These are phyloP conservation scores for Ginglymostoma cirratum DNA, from an alignment of 2,113 vertebrate species.

Conservation along the genomic window DNA sequence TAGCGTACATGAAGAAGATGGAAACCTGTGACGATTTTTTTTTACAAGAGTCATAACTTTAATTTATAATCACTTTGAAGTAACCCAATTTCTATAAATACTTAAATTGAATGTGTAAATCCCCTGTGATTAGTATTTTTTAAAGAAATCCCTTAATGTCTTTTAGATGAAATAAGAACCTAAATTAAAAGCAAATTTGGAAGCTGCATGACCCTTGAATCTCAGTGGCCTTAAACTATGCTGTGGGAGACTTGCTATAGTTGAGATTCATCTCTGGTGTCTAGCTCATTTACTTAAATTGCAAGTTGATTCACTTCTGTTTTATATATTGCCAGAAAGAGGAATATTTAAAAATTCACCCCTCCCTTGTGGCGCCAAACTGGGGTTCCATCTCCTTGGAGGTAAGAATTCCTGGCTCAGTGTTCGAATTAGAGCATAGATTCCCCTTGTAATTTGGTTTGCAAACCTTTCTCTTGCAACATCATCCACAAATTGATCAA, in stretches of 20 bases:
- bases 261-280: background rate
- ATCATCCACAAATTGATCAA: background rate
- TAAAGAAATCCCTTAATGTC: background rate
- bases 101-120: background rate
- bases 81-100: conserved; percentile 4
- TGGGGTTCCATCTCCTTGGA: background rate
- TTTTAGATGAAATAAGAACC: conserved; percentile 8
- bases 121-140: conserved; percentile 13
- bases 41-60: background rate
- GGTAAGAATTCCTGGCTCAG: background rate
- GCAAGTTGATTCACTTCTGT: background rate
- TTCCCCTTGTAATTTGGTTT: background rate
- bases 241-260: background rate
- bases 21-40: background rate
- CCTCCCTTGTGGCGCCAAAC: background rate
- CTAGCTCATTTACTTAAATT: background rate
- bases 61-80: background rate
- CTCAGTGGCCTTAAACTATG: background rate
- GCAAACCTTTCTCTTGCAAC: background rate
- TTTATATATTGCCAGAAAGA: background rate
- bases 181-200: background rate
- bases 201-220: background rate
- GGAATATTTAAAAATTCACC: background rate
- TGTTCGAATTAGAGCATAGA: background rate
- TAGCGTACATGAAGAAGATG: background rate